Base-by-base conservation (phyloP, 2,113 vertebrate genomes). In the Plecotus auritus region DNA sequence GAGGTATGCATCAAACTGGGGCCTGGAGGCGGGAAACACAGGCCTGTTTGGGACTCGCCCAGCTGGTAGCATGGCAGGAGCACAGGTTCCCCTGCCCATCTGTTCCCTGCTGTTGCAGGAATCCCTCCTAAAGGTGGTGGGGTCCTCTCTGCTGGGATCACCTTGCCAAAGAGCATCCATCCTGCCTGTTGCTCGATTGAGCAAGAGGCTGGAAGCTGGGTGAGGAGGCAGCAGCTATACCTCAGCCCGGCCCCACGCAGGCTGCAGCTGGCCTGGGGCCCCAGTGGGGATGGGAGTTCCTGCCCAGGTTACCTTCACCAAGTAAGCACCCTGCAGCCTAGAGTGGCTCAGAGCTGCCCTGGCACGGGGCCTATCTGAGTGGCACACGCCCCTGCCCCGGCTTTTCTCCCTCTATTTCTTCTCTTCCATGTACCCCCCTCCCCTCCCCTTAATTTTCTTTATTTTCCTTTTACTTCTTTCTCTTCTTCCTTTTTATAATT, bases 151-250 rank as follows among this genome's bases (percentile, higher is more conserved):
- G 42, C 56, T 72, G 82, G 54, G 13, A 30, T 94, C 66, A 95
- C 54, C 73, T 92, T 96, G 96, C 90, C 93, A 96, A 95, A 97
- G 72, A 92, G 88, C 86, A 90, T 92, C 77, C 26, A 16, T 96
- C 51, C 84, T 0, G 0, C 35, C 84, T 84, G 87, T 89, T 2
- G 20, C n/a, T n/a, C 74, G 35, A 86, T 96, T 88, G 51, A 93
- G 96, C 96, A 94, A 88, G 96, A 96, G 85, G 56, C 95, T 93
- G 89, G 91, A 95, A 47, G 18, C 64, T 37, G 12, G 13, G 37
- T 69, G 85, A 6, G 2, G 94, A 91, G 72, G 77, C 86, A 17
- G 30, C 78, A 26, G 22, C 86, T 28, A 26, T 96, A 97, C 94
- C 88, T 93, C 20, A 78, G 90, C 12, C 45, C 0, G 80, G 80